Evolutionary conservation across 2,888 invertebrate genomes (phyloP).

Genomic region (Dasysyrphus albostriatus): DNA sequence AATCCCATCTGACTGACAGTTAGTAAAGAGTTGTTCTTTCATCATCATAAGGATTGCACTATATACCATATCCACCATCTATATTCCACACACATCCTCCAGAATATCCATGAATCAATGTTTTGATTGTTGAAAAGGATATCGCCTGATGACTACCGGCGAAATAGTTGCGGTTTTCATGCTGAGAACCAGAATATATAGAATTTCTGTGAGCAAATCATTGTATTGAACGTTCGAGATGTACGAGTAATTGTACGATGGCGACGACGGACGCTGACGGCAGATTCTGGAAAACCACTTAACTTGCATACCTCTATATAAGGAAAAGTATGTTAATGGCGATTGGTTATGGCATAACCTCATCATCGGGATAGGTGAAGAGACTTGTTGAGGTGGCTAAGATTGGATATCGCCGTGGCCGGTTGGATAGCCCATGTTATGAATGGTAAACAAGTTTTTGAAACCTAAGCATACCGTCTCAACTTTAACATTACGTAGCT

Average conservation of each 20-base stretch:
- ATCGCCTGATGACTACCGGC: not conserved
- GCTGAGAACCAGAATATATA: not conserved
- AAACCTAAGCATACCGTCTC: too few species aligned
- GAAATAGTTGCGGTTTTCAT: not conserved
- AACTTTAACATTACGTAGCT: too few species aligned
- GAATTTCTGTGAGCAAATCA: not conserved
- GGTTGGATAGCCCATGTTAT: too few species aligned
- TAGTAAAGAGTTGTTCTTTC: conserved; percentile 1
- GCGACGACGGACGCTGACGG: not conserved
- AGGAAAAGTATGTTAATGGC: too few species aligned
- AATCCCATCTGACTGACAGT: conserved; percentile 24
- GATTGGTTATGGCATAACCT: too few species aligned
- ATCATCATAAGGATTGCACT: not conserved
- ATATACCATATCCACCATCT: not conserved
- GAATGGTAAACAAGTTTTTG: too few species aligned
- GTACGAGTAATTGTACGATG: not conserved
- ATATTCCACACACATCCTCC: not conserved
- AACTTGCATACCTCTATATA: too few species aligned
- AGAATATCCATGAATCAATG: conserved; percentile 48
- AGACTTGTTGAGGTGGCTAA: too few species aligned
- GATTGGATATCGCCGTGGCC: too few species aligned
- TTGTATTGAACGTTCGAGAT: not conserved
- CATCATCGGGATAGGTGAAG: too few species aligned
- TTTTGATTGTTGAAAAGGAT: conserved; percentile 21
- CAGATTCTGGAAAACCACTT: not conserved